These are phyloP conservation scores for Taenaris catops DNA, from an alignment of 2,888 invertebrate genomes.

Conservation along the genomic window DNA sequence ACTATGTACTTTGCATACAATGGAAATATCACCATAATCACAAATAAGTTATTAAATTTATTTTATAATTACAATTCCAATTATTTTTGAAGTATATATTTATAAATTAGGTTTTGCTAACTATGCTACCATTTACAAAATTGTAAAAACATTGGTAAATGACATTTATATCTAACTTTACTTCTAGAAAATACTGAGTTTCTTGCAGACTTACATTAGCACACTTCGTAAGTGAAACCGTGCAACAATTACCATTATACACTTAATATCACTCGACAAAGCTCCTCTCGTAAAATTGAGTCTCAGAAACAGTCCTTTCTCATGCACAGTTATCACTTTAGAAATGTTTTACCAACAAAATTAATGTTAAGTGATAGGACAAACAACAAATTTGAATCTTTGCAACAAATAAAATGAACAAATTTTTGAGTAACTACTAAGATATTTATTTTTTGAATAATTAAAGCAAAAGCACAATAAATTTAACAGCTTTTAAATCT, in stretches of 20 bases:
- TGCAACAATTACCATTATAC: conserved; percentile 51
- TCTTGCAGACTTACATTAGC: conserved; percentile 57
- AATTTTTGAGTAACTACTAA: too few relatives aligned
- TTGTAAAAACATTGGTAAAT: conserved; percentile 61
- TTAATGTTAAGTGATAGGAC: conserved; percentile 15
- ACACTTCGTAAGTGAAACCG: conserved; percentile 61
- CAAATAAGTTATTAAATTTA: conserved; percentile 36
- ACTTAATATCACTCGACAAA: conserved; percentile 64
- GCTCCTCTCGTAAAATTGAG: conserved; percentile 51
- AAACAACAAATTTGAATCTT: conserved; percentile 14
- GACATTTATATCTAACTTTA: conserved; percentile 60
- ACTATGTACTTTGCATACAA: conserved; percentile 57
- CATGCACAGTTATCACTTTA: conserved; percentile 66
- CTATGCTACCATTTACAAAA: conserved; percentile 69
- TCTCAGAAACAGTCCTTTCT: conserved; percentile 43
- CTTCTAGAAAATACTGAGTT: conserved; percentile 69
- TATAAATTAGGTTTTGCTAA: conserved; percentile 63
- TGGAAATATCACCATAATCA: conserved; percentile 42
- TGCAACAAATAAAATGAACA: conserved; percentile 23
- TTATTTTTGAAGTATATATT: conserved; percentile 32
- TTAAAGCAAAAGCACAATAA: conserved; percentile 51
- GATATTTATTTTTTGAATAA: conserved; percentile 24
- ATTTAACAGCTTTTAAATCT: conserved; percentile 65
- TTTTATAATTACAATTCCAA: conserved; percentile 49
- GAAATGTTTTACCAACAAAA: conserved; percentile 31